A percentile compares a stretch with the other conserved stretches of the same genome.
Evolutionary conservation across 2,797 vertebrate genomes (phyloP).

Genomic region (Glyptemys insculpta): DNA sequence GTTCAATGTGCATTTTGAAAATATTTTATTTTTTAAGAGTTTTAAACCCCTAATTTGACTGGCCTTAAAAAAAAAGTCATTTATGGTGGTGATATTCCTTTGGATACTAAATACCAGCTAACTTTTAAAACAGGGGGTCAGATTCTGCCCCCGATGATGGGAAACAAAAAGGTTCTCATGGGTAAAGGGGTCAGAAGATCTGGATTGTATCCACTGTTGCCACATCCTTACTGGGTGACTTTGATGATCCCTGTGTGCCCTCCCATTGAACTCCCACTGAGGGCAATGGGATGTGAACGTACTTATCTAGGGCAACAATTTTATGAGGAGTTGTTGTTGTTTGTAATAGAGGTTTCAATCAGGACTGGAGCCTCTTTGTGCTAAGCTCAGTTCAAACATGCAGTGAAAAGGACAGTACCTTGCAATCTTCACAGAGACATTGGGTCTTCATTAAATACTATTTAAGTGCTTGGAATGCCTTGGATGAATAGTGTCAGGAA

Average conservation of each 20-base stretch:
- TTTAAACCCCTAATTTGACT: background rate
- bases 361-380: background rate
- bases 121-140: background rate
- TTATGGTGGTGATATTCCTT: rapidly evolving
- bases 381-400: background rate
- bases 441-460: background rate
- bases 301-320: background rate
- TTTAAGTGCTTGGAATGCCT: rapidly evolving
- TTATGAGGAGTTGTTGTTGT: background rate
- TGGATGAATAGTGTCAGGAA: background rate
- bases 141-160: background rate
- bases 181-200: background rate
- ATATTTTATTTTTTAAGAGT: background rate
- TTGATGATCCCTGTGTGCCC: background rate
- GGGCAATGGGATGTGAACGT: background rate
- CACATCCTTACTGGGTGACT: background rate
- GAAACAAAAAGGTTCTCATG: background rate
- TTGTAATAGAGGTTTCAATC: background rate
- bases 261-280: background rate
- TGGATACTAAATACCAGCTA: background rate
- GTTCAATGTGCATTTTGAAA: rapidly evolving
- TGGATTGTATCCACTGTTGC: rapidly evolving
- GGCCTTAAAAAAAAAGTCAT: background rate
- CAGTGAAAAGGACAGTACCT: rapidly evolving
- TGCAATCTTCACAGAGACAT: background rate